These are phyloP conservation scores for Sphinx pinastri DNA, from an alignment of 2,888 invertebrate species.

Conservation along the genomic window DNA sequence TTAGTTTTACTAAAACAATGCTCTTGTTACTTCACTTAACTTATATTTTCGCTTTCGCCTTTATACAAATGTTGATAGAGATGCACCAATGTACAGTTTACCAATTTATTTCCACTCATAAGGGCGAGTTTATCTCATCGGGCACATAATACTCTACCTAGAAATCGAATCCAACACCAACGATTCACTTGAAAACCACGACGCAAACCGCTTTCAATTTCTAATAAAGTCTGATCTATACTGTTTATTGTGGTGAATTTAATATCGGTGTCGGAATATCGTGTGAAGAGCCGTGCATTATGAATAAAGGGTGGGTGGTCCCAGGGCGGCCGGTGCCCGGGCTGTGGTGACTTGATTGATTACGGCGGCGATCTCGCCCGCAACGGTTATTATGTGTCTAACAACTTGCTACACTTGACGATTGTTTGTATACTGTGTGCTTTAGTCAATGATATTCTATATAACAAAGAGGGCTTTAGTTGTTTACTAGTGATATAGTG, in stretches of 20 bases:
- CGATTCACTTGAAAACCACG: background rate
- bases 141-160: background rate
- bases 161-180: background rate
- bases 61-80: too few relatives aligned
- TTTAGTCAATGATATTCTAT: background rate
- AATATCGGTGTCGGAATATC: conserved; percentile 41
- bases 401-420: conserved; percentile 29
- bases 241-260: conserved; percentile 21
- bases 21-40: too few relatives aligned
- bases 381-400: conserved; percentile 34
- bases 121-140: too few relatives aligned
- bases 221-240: background rate
- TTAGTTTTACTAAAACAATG: too few relatives aligned
- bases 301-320: conserved; percentile 54
- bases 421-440: background rate
- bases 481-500: too few relatives aligned
- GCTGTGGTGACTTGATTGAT: conserved; percentile 61
- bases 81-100: too few relatives aligned
- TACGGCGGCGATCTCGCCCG: conserved; percentile 40
- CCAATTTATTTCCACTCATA: too few relatives aligned
- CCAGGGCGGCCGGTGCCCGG: conserved; percentile 39
- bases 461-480: too few relatives aligned
- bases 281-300: conserved; percentile 63
- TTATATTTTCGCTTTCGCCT: too few relatives aligned
- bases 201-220: background rate